These are phyloP conservation scores for Papilio glaucus DNA, from an alignment of 1,140 invertebrate genomes.

Conservation along the genomic window DNA sequence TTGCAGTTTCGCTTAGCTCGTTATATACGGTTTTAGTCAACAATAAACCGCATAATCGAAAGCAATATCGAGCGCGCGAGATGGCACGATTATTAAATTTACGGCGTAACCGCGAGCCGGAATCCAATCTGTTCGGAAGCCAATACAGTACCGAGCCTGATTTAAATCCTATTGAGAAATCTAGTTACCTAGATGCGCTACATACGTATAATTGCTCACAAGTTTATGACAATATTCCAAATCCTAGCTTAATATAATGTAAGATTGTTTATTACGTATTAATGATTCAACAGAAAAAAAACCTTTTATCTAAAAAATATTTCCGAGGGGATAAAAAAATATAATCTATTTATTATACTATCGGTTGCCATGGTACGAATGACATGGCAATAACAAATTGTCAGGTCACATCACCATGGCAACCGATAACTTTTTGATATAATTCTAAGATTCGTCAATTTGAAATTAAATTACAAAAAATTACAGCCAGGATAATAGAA, in stretches of 20 bases:
- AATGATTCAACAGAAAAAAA: too few species aligned
- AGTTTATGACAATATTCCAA: neutral
- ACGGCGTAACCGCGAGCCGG: constrained; percentile 22
- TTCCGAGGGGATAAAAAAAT: too few species aligned
- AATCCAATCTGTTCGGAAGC: constrained; percentile 31
- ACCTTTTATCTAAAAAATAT: too few species aligned
- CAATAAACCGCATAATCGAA: constrained; percentile 5
- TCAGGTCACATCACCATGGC: too few species aligned
- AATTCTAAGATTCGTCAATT: too few species aligned
- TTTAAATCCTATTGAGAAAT: constrained; percentile 25
- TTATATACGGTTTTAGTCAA: neutral
- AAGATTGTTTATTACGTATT: neutral
- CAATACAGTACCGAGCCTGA: constrained; percentile 23
- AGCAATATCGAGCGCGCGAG: constrained; percentile 4
- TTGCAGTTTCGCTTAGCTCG: neutral
- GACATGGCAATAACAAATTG: too few species aligned
- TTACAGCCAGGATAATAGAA: too few species aligned
- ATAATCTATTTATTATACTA: too few species aligned
- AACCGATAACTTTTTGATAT: too few species aligned
- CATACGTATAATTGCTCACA: constrained; percentile 1
- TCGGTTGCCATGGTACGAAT: too few species aligned
- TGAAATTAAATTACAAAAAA: too few species aligned
- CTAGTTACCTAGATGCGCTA: neutral
- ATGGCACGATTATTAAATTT: constrained; percentile 29
- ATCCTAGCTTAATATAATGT: neutral